Percentiles rank a stretch among this genome's conserved stretches.
Evolutionary conservation across 2,888 invertebrate genomes (phyloP).

Genomic region (Temnothorax rugatulus): DNA sequence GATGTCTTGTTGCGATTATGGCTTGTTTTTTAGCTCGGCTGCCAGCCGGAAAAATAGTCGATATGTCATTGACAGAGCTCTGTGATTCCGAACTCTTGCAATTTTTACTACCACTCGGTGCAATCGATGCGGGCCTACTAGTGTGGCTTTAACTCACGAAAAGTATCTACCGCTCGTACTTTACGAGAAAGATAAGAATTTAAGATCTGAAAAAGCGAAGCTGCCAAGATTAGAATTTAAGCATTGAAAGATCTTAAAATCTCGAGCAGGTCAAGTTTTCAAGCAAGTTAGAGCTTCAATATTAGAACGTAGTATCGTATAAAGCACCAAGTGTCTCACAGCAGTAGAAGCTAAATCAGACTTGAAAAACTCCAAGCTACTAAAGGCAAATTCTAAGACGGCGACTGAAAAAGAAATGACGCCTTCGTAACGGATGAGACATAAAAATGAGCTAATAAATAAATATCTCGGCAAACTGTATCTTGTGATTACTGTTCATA

Average conservation of each 20-base stretch:
- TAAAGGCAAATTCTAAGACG: neutral
- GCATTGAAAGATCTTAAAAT: slow-evolving; percentile 11
- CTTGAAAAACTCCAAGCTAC: neutral
- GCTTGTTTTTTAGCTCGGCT: slow-evolving; percentile 8
- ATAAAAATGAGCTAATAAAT: neutral
- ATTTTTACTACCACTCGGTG: slow-evolving; percentile 39
- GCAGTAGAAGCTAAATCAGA: neutral
- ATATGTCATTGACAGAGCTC: slow-evolving; percentile 36
- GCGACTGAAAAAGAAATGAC: neutral
- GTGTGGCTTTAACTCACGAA: slow-evolving; percentile 19
- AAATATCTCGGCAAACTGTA: neutral
- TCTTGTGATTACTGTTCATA: neutral
- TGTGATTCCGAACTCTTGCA: slow-evolving; percentile 17
- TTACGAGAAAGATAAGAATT: slow-evolving; percentile 18
- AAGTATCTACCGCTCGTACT: neutral
- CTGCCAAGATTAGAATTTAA: neutral
- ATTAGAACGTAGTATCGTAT: neutral
- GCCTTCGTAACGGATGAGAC: neutral
- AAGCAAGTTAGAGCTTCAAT: neutral
- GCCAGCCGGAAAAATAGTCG: slow-evolving; percentile 15
- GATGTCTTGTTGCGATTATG: neutral
- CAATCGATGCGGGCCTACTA: slow-evolving; percentile 6
- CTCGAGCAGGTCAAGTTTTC: neutral
- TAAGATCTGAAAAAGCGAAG: neutral
- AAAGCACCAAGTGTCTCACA: neutral